Percentiles rank a stretch among this genome's conserved stretches.
Evolutionary conservation across 2,797 vertebrate genomes (phyloP).

Genomic region (Falco columbarius): DNA sequence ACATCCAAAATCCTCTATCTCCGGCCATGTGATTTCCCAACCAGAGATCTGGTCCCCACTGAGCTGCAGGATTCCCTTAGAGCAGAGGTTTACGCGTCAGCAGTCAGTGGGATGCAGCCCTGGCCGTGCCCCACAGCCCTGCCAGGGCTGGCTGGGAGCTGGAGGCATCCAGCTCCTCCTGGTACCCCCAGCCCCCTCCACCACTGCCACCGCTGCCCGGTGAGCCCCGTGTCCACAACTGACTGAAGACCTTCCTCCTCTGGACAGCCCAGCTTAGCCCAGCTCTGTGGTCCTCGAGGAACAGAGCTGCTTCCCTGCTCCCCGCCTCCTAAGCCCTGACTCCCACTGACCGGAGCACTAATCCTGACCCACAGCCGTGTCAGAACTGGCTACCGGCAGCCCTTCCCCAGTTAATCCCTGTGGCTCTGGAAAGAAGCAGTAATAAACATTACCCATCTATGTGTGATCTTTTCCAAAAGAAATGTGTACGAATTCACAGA

Average conservation of each 20-base stretch:
- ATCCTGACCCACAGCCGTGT: background rate
- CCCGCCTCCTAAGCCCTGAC: background rate
- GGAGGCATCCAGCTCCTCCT: background rate
- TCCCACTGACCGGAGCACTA: background rate
- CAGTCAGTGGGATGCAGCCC: rapidly evolving
- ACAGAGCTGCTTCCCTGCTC: background rate
- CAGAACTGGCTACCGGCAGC: background rate
- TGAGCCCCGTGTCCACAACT: rapidly evolving
- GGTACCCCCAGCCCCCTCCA: background rate
- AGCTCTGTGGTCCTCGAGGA: background rate
- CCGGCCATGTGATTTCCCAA: rapidly evolving
- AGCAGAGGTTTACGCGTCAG: background rate
- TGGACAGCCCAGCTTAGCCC: background rate
- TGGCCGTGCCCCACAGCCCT: background rate
- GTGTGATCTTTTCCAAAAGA: background rate
- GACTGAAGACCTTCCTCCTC: background rate
- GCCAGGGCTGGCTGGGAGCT: background rate
- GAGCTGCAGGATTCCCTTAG: background rate
- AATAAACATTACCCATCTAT: background rate
- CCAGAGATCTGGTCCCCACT: background rate
- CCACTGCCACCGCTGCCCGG: rapidly evolving
- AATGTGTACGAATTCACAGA: background rate
- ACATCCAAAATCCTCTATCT: background rate
- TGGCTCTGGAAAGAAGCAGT: background rate
- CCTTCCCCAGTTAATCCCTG: background rate